A percentile compares a stretch with the other conserved stretches of the same genome.
These are phyloP conservation scores for Tenodera sinensis DNA, from an alignment of 2,888 invertebrate genomes.

Conservation along the genomic window DNA sequence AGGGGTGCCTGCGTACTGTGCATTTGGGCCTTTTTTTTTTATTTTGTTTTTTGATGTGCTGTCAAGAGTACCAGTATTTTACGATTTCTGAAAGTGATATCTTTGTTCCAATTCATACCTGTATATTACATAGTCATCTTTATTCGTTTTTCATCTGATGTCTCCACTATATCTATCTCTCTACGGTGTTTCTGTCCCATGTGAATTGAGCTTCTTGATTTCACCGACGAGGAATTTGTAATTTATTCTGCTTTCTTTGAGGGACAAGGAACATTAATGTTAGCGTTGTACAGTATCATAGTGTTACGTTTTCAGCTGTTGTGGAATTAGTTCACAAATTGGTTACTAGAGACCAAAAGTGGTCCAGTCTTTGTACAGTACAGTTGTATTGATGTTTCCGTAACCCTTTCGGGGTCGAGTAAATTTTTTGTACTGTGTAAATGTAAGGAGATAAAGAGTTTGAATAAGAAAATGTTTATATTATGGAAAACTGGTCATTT, in stretches of 20 bases:
- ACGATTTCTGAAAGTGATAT: conserved; percentile 24
- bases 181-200: conserved; percentile 2
- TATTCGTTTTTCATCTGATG: conserved; percentile 9
- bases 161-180: conserved; percentile 4
- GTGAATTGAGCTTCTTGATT: background rate
- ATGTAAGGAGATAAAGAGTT: conserved; percentile 65
- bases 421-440: conserved; percentile 83
- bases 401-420: conserved; percentile 43
- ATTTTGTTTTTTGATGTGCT: background rate
- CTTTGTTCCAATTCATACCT: conserved; percentile 28
- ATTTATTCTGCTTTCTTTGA: conserved; percentile 31
- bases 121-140: conserved; percentile 24
- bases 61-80: conserved; percentile 26
- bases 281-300: conserved; percentile 29
- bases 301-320: conserved; percentile 27
- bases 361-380: conserved; percentile 31
- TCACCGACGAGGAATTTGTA: conserved; percentile 10
- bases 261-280: conserved; percentile 19
- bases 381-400: conserved; percentile 34
- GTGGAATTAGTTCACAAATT: conserved; percentile 25
- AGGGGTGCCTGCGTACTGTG: conserved; percentile 26
- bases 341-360: conserved; percentile 23
- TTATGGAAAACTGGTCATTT: conserved; percentile 22
- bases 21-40: conserved; percentile 10
- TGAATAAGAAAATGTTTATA: conserved; percentile 58